Conservation (phyloP, 2,797 vertebrate species). For the Melanotaenia trifasciata region DNA sequence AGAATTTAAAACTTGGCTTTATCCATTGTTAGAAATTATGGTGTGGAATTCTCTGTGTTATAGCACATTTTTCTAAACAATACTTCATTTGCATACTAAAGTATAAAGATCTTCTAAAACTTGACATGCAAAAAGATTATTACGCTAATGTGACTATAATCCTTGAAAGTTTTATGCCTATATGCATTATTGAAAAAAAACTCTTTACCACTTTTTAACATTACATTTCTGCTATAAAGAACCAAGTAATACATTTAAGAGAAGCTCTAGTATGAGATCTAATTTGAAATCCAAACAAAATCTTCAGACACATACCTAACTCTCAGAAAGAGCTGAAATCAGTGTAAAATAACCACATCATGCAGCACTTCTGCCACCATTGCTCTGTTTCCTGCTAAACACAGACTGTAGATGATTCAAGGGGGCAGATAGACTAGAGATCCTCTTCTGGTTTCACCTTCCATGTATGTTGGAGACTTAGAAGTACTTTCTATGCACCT, state of each 20-base stretch:
- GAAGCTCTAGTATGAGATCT: background rate
- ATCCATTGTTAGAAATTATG: background rate
- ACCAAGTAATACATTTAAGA: background rate
- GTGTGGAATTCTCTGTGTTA: background rate
- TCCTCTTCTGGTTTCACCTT: conserved; percentile 57
- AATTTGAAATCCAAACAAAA: background rate
- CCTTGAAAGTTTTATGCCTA: background rate
- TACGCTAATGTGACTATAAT: background rate
- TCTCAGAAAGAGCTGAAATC: background rate
- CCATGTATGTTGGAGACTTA: conserved; percentile 39
- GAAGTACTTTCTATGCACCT: conserved; percentile 62
- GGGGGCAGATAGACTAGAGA: conserved; percentile 55
- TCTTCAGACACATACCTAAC: background rate
- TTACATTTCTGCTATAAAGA: background rate
- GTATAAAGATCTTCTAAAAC: too few species aligned
- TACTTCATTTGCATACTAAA: too few species aligned
- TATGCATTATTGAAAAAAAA: background rate
- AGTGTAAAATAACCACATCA: background rate
- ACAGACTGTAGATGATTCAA: conserved; percentile 24
- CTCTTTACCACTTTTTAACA: background rate
- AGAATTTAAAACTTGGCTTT: background rate
- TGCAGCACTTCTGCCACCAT: conserved; percentile 1
- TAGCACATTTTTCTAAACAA: background rate
- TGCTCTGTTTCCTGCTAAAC: conserved; percentile 38
- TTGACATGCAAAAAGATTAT: background rate